Evolutionary conservation across 2,113 vertebrate genomes (phyloP).

Genomic region (Psittacus erithacus): DNA sequence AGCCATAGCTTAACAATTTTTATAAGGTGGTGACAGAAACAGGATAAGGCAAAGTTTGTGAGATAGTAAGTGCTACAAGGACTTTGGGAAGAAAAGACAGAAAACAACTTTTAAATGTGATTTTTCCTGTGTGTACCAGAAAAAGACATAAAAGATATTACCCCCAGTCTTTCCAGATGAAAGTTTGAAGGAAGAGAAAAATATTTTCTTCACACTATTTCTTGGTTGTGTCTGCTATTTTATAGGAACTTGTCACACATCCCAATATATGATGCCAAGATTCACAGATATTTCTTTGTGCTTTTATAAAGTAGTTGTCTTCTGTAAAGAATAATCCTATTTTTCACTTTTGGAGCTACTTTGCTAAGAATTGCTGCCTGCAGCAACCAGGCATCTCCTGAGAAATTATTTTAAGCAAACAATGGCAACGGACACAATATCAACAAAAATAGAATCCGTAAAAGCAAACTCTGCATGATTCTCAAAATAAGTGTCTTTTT

Average conservation of each 20-base stretch:
- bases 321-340: slow-evolving; percentile 25
- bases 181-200: neutral
- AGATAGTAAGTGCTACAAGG: slow-evolving; percentile 8
- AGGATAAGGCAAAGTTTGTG: slow-evolving; percentile 1
- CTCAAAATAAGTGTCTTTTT: neutral
- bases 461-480: slow-evolving; percentile 1
- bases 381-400: neutral
- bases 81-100: slow-evolving; percentile 12
- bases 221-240: slow-evolving; percentile 1
- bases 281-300: slow-evolving; percentile 1
- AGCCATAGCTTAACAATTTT: neutral
- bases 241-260: slow-evolving; percentile 14
- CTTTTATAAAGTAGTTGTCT: slow-evolving; percentile 27
- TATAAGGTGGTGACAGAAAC: slow-evolving; percentile 15
- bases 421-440: neutral
- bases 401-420: slow-evolving; percentile 48
- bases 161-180: neutral
- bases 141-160: slow-evolving; percentile 16
- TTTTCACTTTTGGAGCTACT: slow-evolving; percentile 38
- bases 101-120: slow-evolving; percentile 3
- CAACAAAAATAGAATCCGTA: slow-evolving; percentile 43
- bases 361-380: slow-evolving; percentile 15
- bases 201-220: slow-evolving; percentile 31
- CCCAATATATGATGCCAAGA: neutral
- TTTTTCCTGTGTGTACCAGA: neutral